Conservation (phyloP, 2,888 invertebrate genomes). For the Andrena bicolor region DNA sequence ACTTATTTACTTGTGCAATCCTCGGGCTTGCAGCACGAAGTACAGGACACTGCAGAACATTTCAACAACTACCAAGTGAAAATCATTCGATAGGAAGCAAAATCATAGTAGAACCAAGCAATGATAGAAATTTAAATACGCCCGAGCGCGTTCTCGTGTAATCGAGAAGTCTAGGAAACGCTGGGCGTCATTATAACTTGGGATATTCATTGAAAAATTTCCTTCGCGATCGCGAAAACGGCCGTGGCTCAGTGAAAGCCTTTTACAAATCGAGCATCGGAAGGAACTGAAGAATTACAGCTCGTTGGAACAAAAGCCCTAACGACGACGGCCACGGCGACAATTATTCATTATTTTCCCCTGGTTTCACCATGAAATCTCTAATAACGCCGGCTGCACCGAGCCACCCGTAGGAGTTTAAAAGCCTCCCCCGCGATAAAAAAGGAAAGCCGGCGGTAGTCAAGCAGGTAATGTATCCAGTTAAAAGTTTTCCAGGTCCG, state of each 20-base stretch:
- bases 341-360: conserved; percentile 73
- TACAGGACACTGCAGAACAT: no score
- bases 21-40: no score
- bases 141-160: neutral
- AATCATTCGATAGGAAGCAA: no score
- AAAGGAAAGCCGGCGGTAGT: conserved; percentile 77
- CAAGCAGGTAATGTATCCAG: conserved; percentile 83
- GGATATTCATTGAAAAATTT: conserved; percentile 10
- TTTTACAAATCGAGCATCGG: conserved; percentile 47
- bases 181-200: conserved; percentile 8
- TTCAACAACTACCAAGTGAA: no score
- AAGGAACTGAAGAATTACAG: conserved; percentile 53
- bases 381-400: conserved; percentile 73
- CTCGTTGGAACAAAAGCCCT: conserved; percentile 59
- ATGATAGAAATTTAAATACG: neutral
- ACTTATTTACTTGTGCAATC: no score
- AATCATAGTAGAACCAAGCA: neutral
- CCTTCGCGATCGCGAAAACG: conserved; percentile 6
- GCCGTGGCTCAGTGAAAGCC: conserved; percentile 33
- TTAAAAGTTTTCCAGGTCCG: conserved; percentile 82
- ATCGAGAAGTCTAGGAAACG: neutral
- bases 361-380: conserved; percentile 72
- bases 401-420: conserved; percentile 73
- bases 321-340: conserved; percentile 64
- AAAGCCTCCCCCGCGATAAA: conserved; percentile 74